Conservation (phyloP, 2,797 vertebrate species). For the Sebastes goodei region DNA sequence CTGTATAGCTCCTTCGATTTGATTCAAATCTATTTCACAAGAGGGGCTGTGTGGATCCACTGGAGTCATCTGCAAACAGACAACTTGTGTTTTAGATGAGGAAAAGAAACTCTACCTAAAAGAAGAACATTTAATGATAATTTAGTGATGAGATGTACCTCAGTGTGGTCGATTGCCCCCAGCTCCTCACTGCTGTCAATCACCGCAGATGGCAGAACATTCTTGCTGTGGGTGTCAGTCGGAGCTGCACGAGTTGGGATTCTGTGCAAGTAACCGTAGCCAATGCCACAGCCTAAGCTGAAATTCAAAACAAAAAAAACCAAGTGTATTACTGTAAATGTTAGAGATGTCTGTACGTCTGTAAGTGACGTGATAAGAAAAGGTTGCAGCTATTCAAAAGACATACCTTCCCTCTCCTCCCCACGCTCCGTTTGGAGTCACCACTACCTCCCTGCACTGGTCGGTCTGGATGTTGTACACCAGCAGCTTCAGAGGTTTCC, state of each 20-base stretch:
- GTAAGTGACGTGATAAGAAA: not conserved
- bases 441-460: constrained; percentile 91
- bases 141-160: constrained; percentile 65
- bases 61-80: constrained; percentile 78
- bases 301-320: not conserved
- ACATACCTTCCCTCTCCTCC: constrained; percentile 94
- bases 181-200: constrained; percentile 28
- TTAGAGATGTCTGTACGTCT: not conserved
- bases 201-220: constrained; percentile 39
- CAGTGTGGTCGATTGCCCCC: constrained; percentile 62
- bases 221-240: constrained; percentile 53
- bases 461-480: constrained; percentile 90
- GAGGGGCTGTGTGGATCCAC: constrained; percentile 68
- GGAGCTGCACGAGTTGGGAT: constrained; percentile 84
- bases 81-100: not conserved
- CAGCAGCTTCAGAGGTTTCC: constrained; percentile 92
- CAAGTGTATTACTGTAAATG: not conserved
- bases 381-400: not conserved
- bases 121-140: too few species aligned
- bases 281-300: constrained; percentile 91
- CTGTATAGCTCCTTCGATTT: constrained; percentile 34
- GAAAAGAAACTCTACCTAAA: too few species aligned
- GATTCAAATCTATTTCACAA: constrained; percentile 44
- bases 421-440: constrained; percentile 96
- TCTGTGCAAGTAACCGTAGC: constrained; percentile 94